These are phyloP conservation scores for Emberiza fucata DNA, from an alignment of 2,113 vertebrate genomes.

Conservation along the genomic window DNA sequence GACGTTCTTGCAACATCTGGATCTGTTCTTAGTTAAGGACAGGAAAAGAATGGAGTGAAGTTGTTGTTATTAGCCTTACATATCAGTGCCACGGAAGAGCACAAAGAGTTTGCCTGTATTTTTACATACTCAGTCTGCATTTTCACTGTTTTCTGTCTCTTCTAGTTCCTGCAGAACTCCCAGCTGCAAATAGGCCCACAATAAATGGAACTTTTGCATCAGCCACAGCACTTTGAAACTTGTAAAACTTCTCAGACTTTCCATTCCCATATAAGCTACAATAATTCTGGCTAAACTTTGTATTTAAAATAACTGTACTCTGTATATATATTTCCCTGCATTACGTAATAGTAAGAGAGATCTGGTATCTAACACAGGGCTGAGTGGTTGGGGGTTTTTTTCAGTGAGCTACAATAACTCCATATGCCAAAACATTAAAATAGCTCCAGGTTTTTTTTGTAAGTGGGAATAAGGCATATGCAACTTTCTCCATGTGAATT, in stretches of 20 bases:
- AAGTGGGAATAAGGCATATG: constrained; percentile 20
- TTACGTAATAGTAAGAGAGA: constrained; percentile 27
- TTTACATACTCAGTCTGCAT: constrained; percentile 66
- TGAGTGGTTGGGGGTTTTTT: background rate
- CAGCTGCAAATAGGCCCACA: constrained; percentile 63
- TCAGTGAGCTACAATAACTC: constrained; percentile 31
- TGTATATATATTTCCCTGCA: constrained; percentile 15
- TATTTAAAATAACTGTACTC: constrained; percentile 40
- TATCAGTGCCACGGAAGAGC: constrained; percentile 74
- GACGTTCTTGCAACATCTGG: constrained; percentile 28
- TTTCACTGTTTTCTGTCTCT: constrained; percentile 74
- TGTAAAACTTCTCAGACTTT: constrained; percentile 29
- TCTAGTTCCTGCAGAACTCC: constrained; percentile 74
- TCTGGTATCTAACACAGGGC: constrained; percentile 5
- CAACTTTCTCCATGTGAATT: background rate
- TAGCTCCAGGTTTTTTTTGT: constrained; percentile 25
- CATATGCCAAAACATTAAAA: constrained; percentile 46
- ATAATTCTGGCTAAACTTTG: background rate
- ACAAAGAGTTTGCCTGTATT: constrained; percentile 56
- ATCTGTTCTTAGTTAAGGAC: constrained; percentile 75
- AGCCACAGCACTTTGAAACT: constrained; percentile 14
- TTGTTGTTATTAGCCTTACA: constrained; percentile 65
- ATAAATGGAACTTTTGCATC: constrained; percentile 73
- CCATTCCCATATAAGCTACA: background rate
- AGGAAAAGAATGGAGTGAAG: constrained; percentile 71